Evolutionary conservation across 2,797 vertebrate genomes (phyloP).

Genomic region (Leptatherina wallacei): DNA sequence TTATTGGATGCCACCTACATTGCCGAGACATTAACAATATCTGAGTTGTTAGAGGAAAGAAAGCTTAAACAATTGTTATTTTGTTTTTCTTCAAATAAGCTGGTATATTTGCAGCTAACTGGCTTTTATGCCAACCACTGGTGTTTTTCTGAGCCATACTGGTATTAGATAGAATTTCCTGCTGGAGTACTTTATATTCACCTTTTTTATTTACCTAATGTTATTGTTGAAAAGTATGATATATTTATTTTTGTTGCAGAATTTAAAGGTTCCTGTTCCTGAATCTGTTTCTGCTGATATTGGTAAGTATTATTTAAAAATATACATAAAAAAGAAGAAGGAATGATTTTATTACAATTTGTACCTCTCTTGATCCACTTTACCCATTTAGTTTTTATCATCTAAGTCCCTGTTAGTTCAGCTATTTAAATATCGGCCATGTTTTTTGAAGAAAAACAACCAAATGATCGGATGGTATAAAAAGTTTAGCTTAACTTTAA

Average conservation of each 20-base stretch:
- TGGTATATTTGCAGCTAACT: background rate
- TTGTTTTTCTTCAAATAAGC: background rate
- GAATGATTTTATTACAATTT: background rate
- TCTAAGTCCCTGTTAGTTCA: constrained; percentile 21
- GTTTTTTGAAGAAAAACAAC: constrained; percentile 9
- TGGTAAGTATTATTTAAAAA: constrained; percentile 80
- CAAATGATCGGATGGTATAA: constrained; percentile 50
- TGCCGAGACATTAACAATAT: no score
- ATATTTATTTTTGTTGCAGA: constrained; percentile 75
- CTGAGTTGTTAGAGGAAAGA: no score
- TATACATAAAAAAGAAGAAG: no score
- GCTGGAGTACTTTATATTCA: background rate
- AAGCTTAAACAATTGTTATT: no score
- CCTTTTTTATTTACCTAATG: background rate
- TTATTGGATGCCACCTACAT: no score
- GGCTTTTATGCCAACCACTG: background rate
- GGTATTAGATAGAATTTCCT: background rate
- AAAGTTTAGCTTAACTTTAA: constrained; percentile 41
- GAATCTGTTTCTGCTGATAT: constrained; percentile 93
- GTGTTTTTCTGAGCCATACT: background rate
- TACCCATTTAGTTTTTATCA: constrained; percentile 5
- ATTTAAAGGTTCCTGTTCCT: constrained; percentile 94
- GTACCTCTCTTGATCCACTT: constrained; percentile 10
- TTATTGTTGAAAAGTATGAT: background rate
- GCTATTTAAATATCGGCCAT: background rate